phyloP scores from a whole-genome alignment of 2,797 vertebrate species.

The Pogoniulus pusillus region DNA sequence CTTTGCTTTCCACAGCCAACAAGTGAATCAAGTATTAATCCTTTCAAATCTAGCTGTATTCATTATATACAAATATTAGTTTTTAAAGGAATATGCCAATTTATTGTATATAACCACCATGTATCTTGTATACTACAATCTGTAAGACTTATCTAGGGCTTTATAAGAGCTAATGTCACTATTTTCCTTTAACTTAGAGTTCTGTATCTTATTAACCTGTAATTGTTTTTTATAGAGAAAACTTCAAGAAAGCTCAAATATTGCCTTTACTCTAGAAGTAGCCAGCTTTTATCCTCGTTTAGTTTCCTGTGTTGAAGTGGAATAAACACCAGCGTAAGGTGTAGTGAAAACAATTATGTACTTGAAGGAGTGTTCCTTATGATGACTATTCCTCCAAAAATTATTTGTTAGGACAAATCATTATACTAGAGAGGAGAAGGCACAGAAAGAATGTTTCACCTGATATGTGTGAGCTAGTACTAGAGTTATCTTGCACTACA shows the following conservation, averaged over 20 bases:
- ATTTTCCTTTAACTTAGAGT: not conserved
- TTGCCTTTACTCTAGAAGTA: not conserved
- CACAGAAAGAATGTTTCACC: not conserved
- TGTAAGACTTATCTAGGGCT: not conserved
- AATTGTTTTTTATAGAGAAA: not conserved
- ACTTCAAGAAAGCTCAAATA: not conserved
- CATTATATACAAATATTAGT: not conserved
- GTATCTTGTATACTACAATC: not conserved
- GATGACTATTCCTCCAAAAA: not conserved
- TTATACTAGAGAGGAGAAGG: not conserved
- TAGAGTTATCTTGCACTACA: rapidly evolving
- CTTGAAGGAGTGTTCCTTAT: not conserved
- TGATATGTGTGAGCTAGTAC: not conserved
- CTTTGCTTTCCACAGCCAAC: not conserved
- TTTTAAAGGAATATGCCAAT: not conserved
- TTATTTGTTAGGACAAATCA: not conserved
- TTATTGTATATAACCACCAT: not conserved
- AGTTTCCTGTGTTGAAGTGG: not conserved
- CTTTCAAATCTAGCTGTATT: not conserved
- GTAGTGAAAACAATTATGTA: not conserved
- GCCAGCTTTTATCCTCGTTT: not conserved
- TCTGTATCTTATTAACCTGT: not conserved
- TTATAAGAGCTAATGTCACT: not conserved
- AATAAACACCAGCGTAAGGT: not conserved
- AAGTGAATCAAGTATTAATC: not conserved